Base-by-base conservation (phyloP, 2,888 invertebrate species). In the Xylota segnis region DNA sequence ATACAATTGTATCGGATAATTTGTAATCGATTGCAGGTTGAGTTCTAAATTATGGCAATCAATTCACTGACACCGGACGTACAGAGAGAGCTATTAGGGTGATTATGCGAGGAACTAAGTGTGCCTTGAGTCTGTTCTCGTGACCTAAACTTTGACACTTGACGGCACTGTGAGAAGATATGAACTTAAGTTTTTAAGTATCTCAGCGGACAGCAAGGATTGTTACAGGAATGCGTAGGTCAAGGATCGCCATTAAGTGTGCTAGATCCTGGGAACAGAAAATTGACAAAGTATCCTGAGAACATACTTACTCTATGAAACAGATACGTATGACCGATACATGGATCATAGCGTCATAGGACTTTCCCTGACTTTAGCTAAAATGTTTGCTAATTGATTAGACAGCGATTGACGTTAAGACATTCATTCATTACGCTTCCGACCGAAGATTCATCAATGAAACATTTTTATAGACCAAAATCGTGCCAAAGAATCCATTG, bases 31-130 rank as follows among this genome's bases (percentile, higher is more conserved):
- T 82, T 81, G 45, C 70, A 77, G 76, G 86, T 77, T 82, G 82
- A 86, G 82, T 82, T 86, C 71, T 66, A 77, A 86, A 86, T 86
- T 86, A 82, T 66, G 40, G 66, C 82, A 82, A 82, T 81, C 86
- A 82, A 86, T 82, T 86, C 86, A 45, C 86, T 86, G 86, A 82
- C 86, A 86, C 82, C 76, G 76, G 86, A 82, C 68, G 63, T 72
- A 43, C 37, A 16, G 29, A 70, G 29, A 70, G 37, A 45, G 54
- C 58, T 40, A 70, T 71, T 74, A 74, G 70, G 71, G 70, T 79
- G 74, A 84, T 84, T 84, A 65, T 63, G 27, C 29, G 61, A 43
- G 50, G 43, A 68, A 50, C 47, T 56, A 61, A 47, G 37, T 52
- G 45, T 2, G 29, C 29, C 47, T 63, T 68, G 34, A 52, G 63